Base-by-base conservation (phyloP, 2,113 vertebrate species). In the Chascanopsetta lugubris region DNA sequence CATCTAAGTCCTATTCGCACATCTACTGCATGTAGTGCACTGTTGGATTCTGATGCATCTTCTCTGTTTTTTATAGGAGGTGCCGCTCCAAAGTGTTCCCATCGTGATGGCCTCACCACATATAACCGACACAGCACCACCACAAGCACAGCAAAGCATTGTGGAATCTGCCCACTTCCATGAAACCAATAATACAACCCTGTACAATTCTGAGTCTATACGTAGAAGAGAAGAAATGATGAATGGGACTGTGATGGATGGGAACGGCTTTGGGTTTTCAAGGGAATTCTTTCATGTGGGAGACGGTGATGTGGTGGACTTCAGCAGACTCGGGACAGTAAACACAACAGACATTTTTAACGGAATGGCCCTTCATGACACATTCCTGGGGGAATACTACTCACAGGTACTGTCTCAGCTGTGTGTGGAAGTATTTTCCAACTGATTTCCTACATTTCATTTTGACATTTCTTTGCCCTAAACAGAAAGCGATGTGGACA, bases 401-500 rank as follows among this genome's bases (percentile, higher is more conserved):
- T 81, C 85, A 45, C 79, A 90, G 90, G 92, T 93, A 81, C 12
- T 4, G 13, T 45, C 8, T 24, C 22, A 10, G 25, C 1, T 53
- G 22, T 68, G 5, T 9, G 60, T 32, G 1, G 17, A 69, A 6
- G 2, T 47, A 5, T 40, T 42, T 51, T 20, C 5, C 5, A 40
- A 7, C 40, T 43, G 7, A 47, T 62, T 25, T 63, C 26, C 22
- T 3, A 34, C 4, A 12, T 51, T 22, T 3, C 38, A 61, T 5
- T 20, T 0, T 61, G 13, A 43, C 15, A 3, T 75, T 34, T 69
- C 63, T 80, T 82, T 89, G 25, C 8, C 17, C 13, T 27, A 13
- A 72, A 79, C 89, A 97, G 96, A 98, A 97, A 93, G 91, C 92
- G 0, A 81, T 77, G 0, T 94, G 87, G 71, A 80, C 88, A 6